Evolutionary conservation across 2,113 vertebrate species (phyloP).

Genomic region (Spizaetus ornatus): DNA sequence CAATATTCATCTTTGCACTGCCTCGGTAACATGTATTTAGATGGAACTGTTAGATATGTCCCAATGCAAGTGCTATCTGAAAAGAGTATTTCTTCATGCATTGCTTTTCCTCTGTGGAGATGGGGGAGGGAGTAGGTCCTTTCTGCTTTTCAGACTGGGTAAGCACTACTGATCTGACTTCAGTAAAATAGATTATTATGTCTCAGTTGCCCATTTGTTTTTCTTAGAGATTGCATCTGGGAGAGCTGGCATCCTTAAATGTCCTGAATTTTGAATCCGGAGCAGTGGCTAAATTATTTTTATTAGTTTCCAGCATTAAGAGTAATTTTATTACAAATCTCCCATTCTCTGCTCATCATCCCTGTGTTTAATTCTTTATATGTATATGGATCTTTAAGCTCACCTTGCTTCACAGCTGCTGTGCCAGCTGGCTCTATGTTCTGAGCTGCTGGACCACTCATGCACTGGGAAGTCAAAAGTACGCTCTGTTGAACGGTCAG

Average conservation of each 20-base stretch:
- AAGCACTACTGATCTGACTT: background rate
- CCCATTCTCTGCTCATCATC: background rate
- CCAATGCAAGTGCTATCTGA: background rate
- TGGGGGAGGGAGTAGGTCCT: background rate
- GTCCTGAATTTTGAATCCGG: constrained; percentile 41
- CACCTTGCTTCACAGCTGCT: constrained; percentile 5
- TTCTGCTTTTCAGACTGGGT: constrained; percentile 5
- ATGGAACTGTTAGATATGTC: background rate
- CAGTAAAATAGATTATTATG: constrained; percentile 4
- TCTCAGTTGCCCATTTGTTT: constrained; percentile 19
- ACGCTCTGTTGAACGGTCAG: background rate
- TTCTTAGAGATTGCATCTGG: constrained; percentile 34
- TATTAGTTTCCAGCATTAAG: constrained; percentile 11
- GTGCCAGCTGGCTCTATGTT: background rate
- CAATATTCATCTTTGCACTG: background rate
- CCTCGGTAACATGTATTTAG: background rate
- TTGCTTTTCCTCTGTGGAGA: background rate
- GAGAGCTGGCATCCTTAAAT: constrained; percentile 51
- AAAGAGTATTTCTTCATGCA: background rate
- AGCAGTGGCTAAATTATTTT: constrained; percentile 58
- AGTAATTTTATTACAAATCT: constrained; percentile 45
- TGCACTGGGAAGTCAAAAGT: background rate
- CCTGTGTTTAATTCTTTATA: background rate
- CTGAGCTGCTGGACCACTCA: background rate
- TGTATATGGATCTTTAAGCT: background rate